Evolutionary conservation across 2,888 invertebrate genomes (phyloP), one percentile per base, ranked within the genome.

Genomic region (Steinernema scapterisci): DNA sequence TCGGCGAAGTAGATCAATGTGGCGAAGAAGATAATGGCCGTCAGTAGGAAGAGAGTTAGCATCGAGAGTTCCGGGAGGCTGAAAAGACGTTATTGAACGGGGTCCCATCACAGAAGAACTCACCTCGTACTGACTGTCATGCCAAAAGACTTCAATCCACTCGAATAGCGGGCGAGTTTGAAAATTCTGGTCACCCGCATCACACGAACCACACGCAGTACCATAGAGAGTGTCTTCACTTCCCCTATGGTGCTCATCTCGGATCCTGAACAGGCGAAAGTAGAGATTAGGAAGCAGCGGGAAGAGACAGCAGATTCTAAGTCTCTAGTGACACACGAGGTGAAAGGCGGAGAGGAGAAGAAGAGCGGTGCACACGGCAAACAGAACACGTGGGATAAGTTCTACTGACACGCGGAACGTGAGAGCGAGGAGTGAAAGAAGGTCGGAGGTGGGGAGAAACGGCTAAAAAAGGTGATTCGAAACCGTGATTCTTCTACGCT

Each of bases 21-120:
- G 31, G 82, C 82, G 79, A 86, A 86, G 79, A 86, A 86, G 38
- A 86, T 82, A 7, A 86, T 84, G 13, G 83, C 85, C n/a, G 86
- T 86, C 2, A 84, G 83, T 0, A 85, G 77, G 9, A 85, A 78
- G 79, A 79, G 56, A 23, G 75, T 13, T 13, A 31, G 72, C 43
- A 72, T 46, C 46, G 43, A 5, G 27, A 25, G 9, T 23, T 73
- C 54, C 13, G 52, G 38, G n/a, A 72, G 48, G 11, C 48, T 46
- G 45, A 48, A 72, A 16, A 23, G 6, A 6, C 13, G 38, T 16
- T 43, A 9, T 9, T 6, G 38, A 38, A 38, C 9, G 38, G 38
- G 13, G 81, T 82, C 25, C 85, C 16, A 86, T 76, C 71, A 85
- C 85, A 25, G 82, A 78, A 31, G 82, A 31, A 1, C 72, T 71